phyloP scores from a whole-genome alignment of 2,797 vertebrate genomes.

The Knipowitschia caucasica region DNA sequence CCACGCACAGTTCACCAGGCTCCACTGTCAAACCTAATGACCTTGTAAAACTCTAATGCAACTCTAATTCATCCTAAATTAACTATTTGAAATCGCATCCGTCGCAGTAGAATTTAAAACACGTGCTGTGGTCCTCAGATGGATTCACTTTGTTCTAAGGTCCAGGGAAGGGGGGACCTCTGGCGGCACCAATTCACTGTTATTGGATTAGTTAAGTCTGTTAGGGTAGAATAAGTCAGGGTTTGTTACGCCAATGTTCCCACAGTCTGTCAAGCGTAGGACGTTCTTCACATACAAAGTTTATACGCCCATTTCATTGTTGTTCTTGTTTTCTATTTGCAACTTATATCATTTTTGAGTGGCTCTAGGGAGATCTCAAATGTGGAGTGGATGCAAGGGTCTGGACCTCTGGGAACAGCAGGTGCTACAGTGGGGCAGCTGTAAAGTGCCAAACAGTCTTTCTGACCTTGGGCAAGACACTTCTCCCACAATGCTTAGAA shows the following conservation, averaged over 20 bases:
- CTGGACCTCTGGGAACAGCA: no score
- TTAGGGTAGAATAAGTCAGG: conserved; percentile 36
- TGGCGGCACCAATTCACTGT: conserved; percentile 25
- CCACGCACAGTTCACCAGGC: conserved; percentile 27
- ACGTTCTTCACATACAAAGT: conserved; percentile 27
- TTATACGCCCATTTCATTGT: no score
- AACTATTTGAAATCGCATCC: conserved; percentile 27
- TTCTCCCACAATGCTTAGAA: no score
- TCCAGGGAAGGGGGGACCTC: conserved; percentile 20
- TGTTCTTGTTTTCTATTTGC: no score
- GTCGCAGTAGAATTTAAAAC: conserved; percentile 27
- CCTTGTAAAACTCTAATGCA: conserved; percentile 28
- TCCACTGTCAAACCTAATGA: conserved; percentile 26
- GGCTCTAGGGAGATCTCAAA: no score
- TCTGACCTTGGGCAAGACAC: no score
- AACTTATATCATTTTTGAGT: no score
- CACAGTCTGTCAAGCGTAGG: conserved; percentile 15
- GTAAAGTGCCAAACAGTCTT: no score
- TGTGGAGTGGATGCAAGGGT: no score
- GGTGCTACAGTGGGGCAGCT: no score
- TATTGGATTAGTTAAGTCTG: conserved; percentile 49
- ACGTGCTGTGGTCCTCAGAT: conserved; percentile 15
- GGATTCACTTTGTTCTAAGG: conserved; percentile 8
- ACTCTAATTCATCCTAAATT: conserved; percentile 21
- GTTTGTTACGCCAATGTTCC: conserved; percentile 29